These are phyloP conservation scores for Clarias gariepinus DNA, from an alignment of 2,113 vertebrate genomes.

Conservation along the genomic window DNA sequence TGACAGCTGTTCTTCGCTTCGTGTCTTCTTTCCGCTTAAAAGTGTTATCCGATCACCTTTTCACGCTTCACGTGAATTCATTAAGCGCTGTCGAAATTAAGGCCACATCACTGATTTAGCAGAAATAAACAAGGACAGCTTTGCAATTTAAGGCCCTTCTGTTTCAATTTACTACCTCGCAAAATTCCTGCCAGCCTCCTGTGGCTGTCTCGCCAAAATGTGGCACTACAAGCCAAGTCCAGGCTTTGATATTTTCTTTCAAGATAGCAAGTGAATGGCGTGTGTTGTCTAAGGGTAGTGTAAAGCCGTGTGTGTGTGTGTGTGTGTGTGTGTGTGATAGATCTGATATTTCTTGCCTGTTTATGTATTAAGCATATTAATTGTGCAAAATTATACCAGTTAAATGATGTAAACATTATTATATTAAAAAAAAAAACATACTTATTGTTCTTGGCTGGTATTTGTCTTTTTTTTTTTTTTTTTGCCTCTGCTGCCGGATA, in stretches of 20 bases:
- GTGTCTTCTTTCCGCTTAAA: slow-evolving; percentile 43
- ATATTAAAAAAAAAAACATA: background rate
- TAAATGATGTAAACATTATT: background rate
- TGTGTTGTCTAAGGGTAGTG: background rate
- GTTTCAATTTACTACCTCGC: slow-evolving; percentile 53
- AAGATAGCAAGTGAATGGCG: background rate
- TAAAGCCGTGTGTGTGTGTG: background rate
- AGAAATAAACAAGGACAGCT: slow-evolving; percentile 53
- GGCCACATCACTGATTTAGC: slow-evolving; percentile 53
- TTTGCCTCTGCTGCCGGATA: slow-evolving; percentile 54
- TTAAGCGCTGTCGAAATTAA: slow-evolving; percentile 55
- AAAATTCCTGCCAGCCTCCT: slow-evolving; percentile 43
- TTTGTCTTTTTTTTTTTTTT: slow-evolving; percentile 53
- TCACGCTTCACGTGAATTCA: slow-evolving; percentile 50
- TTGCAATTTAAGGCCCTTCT: slow-evolving; percentile 49
- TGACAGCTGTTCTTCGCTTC: slow-evolving; percentile 40
- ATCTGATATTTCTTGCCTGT: background rate
- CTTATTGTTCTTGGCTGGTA: slow-evolving; percentile 45
- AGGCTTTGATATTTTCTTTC: slow-evolving; percentile 40
- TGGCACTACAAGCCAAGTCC: slow-evolving; percentile 35
- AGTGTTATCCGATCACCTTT: slow-evolving; percentile 51
- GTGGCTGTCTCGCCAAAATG: slow-evolving; percentile 34
- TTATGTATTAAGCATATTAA: background rate
- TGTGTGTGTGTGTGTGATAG: background rate
- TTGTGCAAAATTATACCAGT: no score